Evolutionary conservation across 2,113 vertebrate species (phyloP).

Genomic region (Corynorhinus townsendii): DNA sequence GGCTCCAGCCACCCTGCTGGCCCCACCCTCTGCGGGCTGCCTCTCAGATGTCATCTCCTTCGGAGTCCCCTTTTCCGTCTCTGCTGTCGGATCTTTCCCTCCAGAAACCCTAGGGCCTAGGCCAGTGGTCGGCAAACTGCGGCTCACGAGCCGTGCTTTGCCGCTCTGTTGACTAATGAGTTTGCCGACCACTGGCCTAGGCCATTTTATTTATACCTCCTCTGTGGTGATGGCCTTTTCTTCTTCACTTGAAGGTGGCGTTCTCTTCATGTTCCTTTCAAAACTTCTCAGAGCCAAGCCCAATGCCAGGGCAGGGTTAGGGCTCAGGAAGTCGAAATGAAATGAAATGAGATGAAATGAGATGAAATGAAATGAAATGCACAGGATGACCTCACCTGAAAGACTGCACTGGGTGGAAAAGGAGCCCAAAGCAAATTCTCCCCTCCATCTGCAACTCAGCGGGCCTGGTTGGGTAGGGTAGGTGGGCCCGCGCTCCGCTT

Average conservation of each 20-base stretch:
- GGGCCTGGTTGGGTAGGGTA: accelerated
- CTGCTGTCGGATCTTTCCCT: neutral
- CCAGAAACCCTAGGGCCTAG: no score
- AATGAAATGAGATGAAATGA: neutral
- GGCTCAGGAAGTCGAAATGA: neutral
- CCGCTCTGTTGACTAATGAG: no score
- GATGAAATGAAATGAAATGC: neutral
- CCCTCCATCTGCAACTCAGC: neutral
- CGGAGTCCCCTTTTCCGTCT: neutral
- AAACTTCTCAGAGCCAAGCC: neutral
- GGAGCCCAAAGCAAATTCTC: neutral
- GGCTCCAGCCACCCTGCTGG: neutral
- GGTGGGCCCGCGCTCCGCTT: constrained; percentile 41
- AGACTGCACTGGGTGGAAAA: neutral
- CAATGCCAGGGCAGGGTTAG: neutral
- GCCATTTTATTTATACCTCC: neutral
- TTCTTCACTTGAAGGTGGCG: no score
- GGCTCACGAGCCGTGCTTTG: no score
- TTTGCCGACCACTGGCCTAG: no score
- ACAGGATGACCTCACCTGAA: neutral
- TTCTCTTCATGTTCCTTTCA: neutral
- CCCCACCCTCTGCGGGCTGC: neutral
- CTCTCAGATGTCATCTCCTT: neutral
- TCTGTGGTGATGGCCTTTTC: neutral
- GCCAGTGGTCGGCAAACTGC: no score